These are phyloP conservation scores for Sarcoramphus papa DNA, from an alignment of 2,797 vertebrate species.

Conservation along the genomic window DNA sequence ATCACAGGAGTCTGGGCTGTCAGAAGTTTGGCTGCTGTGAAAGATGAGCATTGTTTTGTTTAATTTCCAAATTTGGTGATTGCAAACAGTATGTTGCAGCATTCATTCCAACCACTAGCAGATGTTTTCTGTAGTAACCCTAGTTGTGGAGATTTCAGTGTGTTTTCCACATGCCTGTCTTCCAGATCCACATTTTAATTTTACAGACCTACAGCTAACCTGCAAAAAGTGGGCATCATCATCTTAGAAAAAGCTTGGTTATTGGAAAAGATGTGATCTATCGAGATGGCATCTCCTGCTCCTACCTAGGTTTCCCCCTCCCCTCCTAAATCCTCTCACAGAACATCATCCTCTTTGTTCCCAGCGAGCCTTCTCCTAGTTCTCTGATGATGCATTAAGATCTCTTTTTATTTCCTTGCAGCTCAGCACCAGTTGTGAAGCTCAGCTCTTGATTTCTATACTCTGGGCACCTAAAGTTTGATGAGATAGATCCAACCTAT, in stretches of 20 bases:
- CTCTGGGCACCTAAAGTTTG: background rate
- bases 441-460: background rate
- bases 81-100: background rate
- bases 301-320: background rate
- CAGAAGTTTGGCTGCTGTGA: conserved; percentile 70
- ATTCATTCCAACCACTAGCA: background rate
- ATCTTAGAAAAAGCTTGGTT: background rate
- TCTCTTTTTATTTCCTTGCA: background rate
- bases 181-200: background rate
- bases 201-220: background rate
- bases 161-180: background rate
- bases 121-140: background rate
- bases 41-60: background rate
- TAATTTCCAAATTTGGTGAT: background rate
- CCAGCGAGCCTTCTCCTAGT: background rate
- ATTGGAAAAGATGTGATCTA: background rate
- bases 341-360: background rate
- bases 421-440: background rate
- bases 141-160: background rate
- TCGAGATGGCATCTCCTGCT: background rate
- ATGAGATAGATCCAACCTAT: background rate
- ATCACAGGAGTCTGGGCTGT: conserved; percentile 71
- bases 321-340: background rate
- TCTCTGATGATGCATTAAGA: background rate
- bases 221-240: background rate